phyloP scores from a whole-genome alignment of 2,797 vertebrate species.

The Lateolabrax maculatus region DNA sequence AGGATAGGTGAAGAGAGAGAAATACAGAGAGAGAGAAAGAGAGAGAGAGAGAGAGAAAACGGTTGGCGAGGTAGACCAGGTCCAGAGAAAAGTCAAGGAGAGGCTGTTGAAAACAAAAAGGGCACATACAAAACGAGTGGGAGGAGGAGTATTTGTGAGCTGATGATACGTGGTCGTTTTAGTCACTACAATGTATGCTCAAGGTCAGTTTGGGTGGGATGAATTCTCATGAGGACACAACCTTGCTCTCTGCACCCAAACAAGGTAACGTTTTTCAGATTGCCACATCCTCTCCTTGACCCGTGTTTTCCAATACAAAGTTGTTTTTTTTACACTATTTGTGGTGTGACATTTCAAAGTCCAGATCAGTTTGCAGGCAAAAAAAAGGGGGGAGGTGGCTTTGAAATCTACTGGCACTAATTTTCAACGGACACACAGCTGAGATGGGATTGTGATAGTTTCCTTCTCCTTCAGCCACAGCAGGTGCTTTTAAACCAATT shows the following conservation, averaged over 20 bases:
- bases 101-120: constrained; percentile 55
- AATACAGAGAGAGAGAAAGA: neutral
- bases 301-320: neutral
- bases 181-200: constrained; percentile 44
- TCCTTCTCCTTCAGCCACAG: constrained; percentile 64
- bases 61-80: constrained; percentile 41
- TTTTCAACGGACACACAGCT: constrained; percentile 41
- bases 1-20: constrained; percentile 41
- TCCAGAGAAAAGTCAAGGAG: constrained; percentile 72
- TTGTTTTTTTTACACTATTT: constrained; percentile 33
- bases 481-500: constrained; percentile 79
- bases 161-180: constrained; percentile 40
- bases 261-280: constrained; percentile 50
- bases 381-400: neutral
- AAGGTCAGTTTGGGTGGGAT: constrained; percentile 59
- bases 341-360: constrained; percentile 52
- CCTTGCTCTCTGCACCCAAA: constrained; percentile 55
- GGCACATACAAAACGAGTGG: constrained; percentile 22
- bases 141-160: constrained; percentile 43
- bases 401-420: constrained; percentile 51
- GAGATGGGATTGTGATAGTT: constrained; percentile 52
- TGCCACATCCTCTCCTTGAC: constrained; percentile 46
- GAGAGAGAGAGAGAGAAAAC: constrained; percentile 5
- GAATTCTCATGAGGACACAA: constrained; percentile 54
- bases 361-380: constrained; percentile 47